A percentile compares a stretch with the other conserved stretches of the same genome.
Evolutionary conservation across 2,113 vertebrate genomes (phyloP).

Genomic region (Sialia sialis): DNA sequence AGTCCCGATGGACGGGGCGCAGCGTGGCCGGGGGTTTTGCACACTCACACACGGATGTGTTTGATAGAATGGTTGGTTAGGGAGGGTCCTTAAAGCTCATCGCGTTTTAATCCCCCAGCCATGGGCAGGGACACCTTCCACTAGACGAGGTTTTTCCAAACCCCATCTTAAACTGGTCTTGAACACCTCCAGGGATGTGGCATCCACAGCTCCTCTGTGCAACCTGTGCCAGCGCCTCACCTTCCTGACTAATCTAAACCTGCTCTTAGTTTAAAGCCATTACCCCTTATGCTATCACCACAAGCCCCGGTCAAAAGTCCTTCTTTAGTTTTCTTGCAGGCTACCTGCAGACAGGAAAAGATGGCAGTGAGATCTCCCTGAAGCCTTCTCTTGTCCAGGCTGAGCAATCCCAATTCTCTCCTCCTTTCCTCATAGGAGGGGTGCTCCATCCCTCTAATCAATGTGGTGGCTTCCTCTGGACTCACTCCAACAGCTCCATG

Average conservation of each 20-base stretch:
- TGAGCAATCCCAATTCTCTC: not conserved
- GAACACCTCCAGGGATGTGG: not conserved
- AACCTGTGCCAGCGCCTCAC: not conserved
- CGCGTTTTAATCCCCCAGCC: not conserved
- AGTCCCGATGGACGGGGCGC: not conserved
- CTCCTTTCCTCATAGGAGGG: not conserved
- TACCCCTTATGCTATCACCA: not conserved
- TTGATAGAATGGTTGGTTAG: not conserved
- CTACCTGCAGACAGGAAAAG: not conserved
- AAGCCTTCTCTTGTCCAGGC: not conserved
- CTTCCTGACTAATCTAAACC: not conserved
- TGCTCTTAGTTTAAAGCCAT: not conserved
- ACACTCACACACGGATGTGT: not conserved
- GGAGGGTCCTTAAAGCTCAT: not conserved
- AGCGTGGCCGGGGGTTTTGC: not conserved
- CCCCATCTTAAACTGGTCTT: not conserved
- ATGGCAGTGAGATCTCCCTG: not conserved
- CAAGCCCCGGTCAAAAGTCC: not conserved
- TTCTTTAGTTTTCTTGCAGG: not conserved
- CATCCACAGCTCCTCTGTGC: not conserved
- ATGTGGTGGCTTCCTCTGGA: not conserved
- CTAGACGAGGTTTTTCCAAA: not conserved
- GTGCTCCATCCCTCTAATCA: not conserved
- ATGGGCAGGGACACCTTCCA: not conserved
- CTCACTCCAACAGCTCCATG: not conserved